Conservation (phyloP, 2,797 vertebrate genomes). For the Cossypha caffra region DNA sequence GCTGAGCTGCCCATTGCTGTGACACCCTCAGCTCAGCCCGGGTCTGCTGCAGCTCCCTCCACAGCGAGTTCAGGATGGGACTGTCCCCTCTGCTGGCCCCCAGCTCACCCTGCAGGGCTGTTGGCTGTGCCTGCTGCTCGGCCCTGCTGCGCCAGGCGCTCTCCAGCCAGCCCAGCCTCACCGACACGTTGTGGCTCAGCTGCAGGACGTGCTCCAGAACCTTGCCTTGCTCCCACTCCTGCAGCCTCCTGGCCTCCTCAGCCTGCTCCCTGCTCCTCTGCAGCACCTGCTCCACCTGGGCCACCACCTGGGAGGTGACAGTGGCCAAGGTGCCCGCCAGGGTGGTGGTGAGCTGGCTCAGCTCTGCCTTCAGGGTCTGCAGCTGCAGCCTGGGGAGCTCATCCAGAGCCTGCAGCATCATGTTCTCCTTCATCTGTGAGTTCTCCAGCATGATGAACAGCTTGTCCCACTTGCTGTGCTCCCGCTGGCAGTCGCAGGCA, state of each 20-base stretch:
- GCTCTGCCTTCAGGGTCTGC: conserved; percentile 81
- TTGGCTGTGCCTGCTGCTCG: not conserved
- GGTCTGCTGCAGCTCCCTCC: conserved; percentile 74
- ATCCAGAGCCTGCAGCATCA: conserved; percentile 89
- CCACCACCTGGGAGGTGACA: conserved; percentile 53
- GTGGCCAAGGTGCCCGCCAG: conserved; percentile 68
- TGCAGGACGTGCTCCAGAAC: conserved; percentile 79
- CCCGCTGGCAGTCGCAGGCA: conserved; percentile 78
- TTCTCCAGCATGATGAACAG: conserved; percentile 96
- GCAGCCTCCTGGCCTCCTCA: conserved; percentile 13
- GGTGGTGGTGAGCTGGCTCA: conserved; percentile 81
- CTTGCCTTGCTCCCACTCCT: conserved; percentile 45
- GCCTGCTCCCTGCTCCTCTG: conserved; percentile 57
- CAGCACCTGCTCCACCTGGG: conserved; percentile 75
- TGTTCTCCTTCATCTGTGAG: conserved; percentile 96
- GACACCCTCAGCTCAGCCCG: conserved; percentile 72
- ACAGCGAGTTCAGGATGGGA: conserved; percentile 34
- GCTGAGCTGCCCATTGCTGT: conserved; percentile 70
- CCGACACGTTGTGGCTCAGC: conserved; percentile 68
- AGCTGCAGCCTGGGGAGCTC: conserved; percentile 86
- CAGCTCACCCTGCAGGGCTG: conserved; percentile 11
- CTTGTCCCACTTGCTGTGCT: conserved; percentile 91
- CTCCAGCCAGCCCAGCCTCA: conserved; percentile 80
- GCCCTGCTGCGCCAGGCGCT: not conserved
- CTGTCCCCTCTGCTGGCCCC: conserved; percentile 40